Base-by-base conservation (phyloP, 1,140 invertebrate genomes). In the Leptoteleia sp. region DNA sequence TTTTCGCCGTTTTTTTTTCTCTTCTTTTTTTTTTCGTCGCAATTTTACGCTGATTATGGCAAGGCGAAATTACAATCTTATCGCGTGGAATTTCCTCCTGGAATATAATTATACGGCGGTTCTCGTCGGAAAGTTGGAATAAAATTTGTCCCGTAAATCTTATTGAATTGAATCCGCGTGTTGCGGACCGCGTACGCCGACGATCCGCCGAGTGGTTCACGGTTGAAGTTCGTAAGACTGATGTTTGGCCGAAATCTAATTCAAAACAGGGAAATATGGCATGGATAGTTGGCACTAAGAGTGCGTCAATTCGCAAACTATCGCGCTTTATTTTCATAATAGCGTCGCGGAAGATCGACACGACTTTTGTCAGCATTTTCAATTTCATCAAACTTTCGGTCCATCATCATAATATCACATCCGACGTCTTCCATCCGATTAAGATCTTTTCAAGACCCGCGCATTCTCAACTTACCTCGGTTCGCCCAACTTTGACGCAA, bases 281-380 rank as follows among this genome's bases (percentile, higher is more conserved):
- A 12, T 48, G 17, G 19, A 64, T 40, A 64, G 59, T 48, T 48
- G 35, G 6, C 13, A 4, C 5, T 7, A 40, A 19, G 16, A 52
- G 37, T 11, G 40, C 43, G 61, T 50, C 57, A 62, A 62, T 62
- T 62, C 48, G 33, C 57, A 38, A 62, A 48, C 42, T 48, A 62
- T 22, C 27, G 17, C 33, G 40, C 31, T 43, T 29, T 62, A 22
- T 62, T 48, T 62, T 38, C 19, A 57, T 57, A 57, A 57, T 57
- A 27, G n/a, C 0, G 9, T 8, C 13, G 54, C 27, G 27, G 12
- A 38, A 33, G 19, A 2, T 2, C 5, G 29, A 1, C 3, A 19
- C 1, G 29, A 40, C 22, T 55, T 55, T 55, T 55, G 52, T 27
- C 52, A 15, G 52, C n/a, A 40, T 40, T 55, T 50, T 33, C 47